Evolutionary conservation across 2,797 vertebrate species (phyloP), one percentile per base, ranked within the genome.

Genomic region (Cyprinodon diabolis): DNA sequence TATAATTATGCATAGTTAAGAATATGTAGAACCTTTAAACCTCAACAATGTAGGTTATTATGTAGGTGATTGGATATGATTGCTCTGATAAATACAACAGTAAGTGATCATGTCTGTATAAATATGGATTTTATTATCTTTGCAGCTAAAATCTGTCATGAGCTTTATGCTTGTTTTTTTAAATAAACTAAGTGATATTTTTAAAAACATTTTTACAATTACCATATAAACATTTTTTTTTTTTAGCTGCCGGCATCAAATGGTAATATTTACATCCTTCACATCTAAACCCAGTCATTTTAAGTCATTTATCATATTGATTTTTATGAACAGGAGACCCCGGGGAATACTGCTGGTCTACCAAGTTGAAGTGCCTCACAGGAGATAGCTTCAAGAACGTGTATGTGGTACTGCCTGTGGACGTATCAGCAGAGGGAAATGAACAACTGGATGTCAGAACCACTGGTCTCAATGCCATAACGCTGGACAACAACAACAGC

Each of bases 341-440:
- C 0, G 93, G 89, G 14, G 89, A 92, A 71, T 92, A 93, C 77
- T 96, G 95, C 71, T 96, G 95, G 94, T 77, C 93, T 1, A 81
- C 80, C 4, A 58, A 85, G 17, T 65, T 92, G 1, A 75, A 84
- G 66, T 95, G 94, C 87, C 88, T 51, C 30, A 13, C 48, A 1
- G 91, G 90, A 12, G 93, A 94, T 76, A 86, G 52, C 47, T 88
- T 94, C 66, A 80, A 83, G 68, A 75, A 55, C 0, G 91, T 90
- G 3, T 94, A 89, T 1, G 83, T 93, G 10, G 76, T 95, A 35
- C 3, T 95, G 67, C 94, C 95, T 23, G 80, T 91, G 69, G 87
- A 91, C 15, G 21, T 67, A 30, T 72, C 87, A 1, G 37, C 55
- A 23, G 58, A 47, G 11, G 65, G 54, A 45, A 79, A 71, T 1